Conservation (phyloP, 2,888 invertebrate species). For the Cenopis cana region DNA sequence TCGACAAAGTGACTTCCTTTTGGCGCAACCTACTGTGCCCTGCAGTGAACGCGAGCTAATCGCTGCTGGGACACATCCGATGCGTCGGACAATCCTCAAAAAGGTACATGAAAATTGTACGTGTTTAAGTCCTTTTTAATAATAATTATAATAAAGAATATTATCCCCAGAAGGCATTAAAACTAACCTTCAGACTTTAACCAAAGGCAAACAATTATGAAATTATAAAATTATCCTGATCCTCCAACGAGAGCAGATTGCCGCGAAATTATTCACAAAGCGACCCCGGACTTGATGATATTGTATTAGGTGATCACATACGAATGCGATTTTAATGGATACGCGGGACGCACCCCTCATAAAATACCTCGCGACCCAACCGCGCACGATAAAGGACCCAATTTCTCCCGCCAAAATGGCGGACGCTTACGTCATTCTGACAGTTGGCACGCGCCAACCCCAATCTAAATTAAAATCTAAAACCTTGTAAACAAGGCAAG, state of each 20-base stretch:
- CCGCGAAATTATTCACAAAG: conserved; percentile 84
- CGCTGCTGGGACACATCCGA: too few relatives aligned
- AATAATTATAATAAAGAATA: too few relatives aligned
- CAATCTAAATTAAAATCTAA: conserved; percentile 87
- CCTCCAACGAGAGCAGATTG: conserved; percentile 81
- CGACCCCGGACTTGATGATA: conserved; percentile 83
- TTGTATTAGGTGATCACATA: conserved; percentile 86
- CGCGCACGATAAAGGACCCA: conserved; percentile 56
- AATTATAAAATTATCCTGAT: conserved; percentile 72
- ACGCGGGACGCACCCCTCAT: conserved; percentile 60
- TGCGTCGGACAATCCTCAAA: too few relatives aligned
- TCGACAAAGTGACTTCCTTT: too few relatives aligned
- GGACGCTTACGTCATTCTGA: conserved; percentile 68
- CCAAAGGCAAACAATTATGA: conserved; percentile 63
- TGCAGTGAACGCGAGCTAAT: too few relatives aligned
- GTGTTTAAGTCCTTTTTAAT: too few relatives aligned
- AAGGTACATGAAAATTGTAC: too few relatives aligned
- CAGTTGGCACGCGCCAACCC: conserved; percentile 64
- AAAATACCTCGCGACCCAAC: conserved; percentile 57
- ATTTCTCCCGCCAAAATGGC: conserved; percentile 54
- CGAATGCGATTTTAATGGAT: conserved; percentile 85
- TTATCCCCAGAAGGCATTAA: background rate
- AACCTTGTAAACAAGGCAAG: conserved; percentile 86
- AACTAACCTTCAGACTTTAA: conserved; percentile 37
- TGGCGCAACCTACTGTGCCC: too few relatives aligned